Conservation (phyloP, 1,140 invertebrate species). For the Drosophila paulistorum region DNA sequence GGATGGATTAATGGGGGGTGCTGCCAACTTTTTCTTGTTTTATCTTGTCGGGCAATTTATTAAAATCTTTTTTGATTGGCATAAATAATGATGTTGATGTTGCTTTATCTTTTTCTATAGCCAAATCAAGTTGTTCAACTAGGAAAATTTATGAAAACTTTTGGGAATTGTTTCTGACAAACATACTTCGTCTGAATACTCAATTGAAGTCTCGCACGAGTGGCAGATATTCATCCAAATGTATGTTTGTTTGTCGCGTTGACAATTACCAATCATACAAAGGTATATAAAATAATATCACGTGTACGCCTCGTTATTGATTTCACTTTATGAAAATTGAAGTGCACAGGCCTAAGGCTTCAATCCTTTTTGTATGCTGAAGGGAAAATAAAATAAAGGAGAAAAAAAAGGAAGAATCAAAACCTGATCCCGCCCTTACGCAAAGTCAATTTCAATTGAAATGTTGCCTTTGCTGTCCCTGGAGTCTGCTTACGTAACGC, state of each 20-base stretch:
- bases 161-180: constrained; percentile 6
- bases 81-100: constrained; percentile 64
- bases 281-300: constrained; percentile 28
- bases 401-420: not conserved
- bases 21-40: constrained; percentile 14
- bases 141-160: not conserved
- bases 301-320: constrained; percentile 61
- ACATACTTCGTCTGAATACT: not conserved
- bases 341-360: not conserved
- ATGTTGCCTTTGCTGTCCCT: constrained; percentile 15
- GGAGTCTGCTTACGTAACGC: constrained; percentile 49
- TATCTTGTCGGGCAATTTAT: constrained; percentile 61
- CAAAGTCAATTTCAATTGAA: constrained; percentile 49
- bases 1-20: not conserved
- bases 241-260: constrained; percentile 6
- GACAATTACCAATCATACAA: constrained; percentile 28
- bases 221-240: not conserved
- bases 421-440: constrained; percentile 2
- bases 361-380: constrained; percentile 48
- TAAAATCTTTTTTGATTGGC: constrained; percentile 73
- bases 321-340: constrained; percentile 30
- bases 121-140: constrained; percentile 57
- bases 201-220: constrained; percentile 5
- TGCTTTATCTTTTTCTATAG: constrained; percentile 13
- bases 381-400: not conserved